Evolutionary conservation across 2,797 vertebrate species (phyloP).

Genomic region (Smutsia temminckii): DNA sequence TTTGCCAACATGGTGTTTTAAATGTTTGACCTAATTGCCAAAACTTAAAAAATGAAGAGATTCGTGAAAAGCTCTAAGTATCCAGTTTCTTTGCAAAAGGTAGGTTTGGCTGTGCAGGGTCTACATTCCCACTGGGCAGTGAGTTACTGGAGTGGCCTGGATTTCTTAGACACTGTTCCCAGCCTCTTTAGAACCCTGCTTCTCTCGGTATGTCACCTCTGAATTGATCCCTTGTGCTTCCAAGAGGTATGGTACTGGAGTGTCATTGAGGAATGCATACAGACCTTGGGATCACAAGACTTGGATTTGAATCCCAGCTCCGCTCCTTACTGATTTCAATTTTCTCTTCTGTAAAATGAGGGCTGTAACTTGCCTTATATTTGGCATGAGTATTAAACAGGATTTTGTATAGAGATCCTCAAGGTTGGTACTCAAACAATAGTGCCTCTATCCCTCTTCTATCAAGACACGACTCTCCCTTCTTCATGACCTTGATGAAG

Average conservation of each 20-base stretch:
- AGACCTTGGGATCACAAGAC: not conserved
- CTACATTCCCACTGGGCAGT: not conserved
- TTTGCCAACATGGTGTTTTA: slow-evolving; percentile 11
- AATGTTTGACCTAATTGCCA: not conserved
- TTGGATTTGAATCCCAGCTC: not conserved
- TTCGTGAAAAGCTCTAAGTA: not conserved
- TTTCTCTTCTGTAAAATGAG: not conserved
- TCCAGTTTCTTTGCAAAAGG: not conserved
- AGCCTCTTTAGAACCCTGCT: not conserved
- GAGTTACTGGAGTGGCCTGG: not conserved
- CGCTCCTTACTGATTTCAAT: not conserved
- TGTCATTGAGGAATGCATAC: not conserved
- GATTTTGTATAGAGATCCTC: not conserved
- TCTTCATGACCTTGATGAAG: not conserved
- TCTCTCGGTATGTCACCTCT: not conserved
- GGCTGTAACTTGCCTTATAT: not conserved
- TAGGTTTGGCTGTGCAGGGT: not conserved
- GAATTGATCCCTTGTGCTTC: not conserved
- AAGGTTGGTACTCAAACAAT: not conserved
- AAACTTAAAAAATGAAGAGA: not conserved
- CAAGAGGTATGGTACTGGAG: not conserved
- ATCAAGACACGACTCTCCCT: not conserved
- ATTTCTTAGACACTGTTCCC: not conserved
- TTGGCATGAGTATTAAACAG: not conserved
- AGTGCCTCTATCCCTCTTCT: not conserved